Base-by-base conservation (phyloP, 2,888 invertebrate genomes). In the Leptinotarsa rubiginosa region DNA sequence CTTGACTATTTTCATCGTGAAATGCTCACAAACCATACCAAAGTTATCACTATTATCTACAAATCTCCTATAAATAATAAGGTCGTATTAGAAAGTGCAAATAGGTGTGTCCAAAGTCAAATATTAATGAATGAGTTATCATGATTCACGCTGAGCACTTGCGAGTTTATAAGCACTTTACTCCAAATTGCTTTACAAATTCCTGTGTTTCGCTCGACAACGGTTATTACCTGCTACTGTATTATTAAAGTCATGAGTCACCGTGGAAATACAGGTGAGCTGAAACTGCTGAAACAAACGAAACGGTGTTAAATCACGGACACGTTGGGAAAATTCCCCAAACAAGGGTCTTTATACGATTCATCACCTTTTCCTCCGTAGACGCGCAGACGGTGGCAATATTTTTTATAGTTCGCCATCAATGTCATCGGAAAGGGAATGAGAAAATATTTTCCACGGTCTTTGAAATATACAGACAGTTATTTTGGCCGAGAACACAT, bases 211-310 rank as follows among this genome's bases (percentile, higher is more conserved):
- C 76, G 74, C 77, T 78, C 76, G 79, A 81, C 82, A 81, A 80
- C 81, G 78, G 78, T 81, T 82, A 81, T 82, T 81, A 81, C 80
- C 80, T 75, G 74, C 78, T 78, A 77, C 81, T 83, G 78, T 79
- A 83, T 83, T 83, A 83, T 83, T 83, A 81, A 83, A 74, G 77
- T 82, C 81, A 83, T 83, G 83, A 82, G 79, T 83, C 83, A 83
- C 83, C 56, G 80, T 81, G 83, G 83, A 82, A 83, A 82, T 81
- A 79, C 81, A 81, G 81, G 82, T 82, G 83, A 80, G 78, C 74
- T 76, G 79, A 80, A 77, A 80, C 76, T 72, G 70, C 69, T 73
- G 72, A 66, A 73, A 70, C 64, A 67, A 68, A 67, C 54, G 74
- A 71, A 74, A 83, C 81, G 81, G 77, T 77, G 75, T 75, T 72